A percentile compares a stretch with the other conserved stretches of the same genome.
Evolutionary conservation across 2,888 invertebrate species (phyloP).

Genomic region (Agrochola lota): DNA sequence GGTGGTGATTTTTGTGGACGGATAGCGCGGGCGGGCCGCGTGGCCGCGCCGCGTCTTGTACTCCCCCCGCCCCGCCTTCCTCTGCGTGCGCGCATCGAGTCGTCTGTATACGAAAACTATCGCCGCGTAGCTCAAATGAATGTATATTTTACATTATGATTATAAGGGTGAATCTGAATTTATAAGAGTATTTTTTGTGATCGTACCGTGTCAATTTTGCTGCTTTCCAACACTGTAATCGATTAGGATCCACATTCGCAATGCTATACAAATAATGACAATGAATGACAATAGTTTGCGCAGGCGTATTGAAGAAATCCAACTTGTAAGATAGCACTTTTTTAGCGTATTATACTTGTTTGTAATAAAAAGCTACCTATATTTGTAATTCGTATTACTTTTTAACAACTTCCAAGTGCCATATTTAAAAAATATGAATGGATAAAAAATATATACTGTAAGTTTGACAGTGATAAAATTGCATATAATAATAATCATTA

Average conservation of each 20-base stretch:
- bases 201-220: slow-evolving; percentile 81
- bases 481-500: slow-evolving; percentile 74
- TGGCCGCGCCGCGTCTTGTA: slow-evolving; percentile 25
- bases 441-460: slow-evolving; percentile 61
- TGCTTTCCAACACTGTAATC: slow-evolving; percentile 82
- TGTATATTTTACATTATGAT: slow-evolving; percentile 79
- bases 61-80: slow-evolving; percentile 17
- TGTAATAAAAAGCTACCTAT: slow-evolving; percentile 62
- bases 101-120: slow-evolving; percentile 69
- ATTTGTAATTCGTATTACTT: slow-evolving; percentile 62
- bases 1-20: slow-evolving; percentile 67
- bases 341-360: slow-evolving; percentile 61
- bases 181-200: slow-evolving; percentile 82
- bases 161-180: slow-evolving; percentile 86
- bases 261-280: slow-evolving; percentile 44
- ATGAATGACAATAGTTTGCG: slow-evolving; percentile 48
- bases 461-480: slow-evolving; percentile 62
- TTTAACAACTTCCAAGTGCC: slow-evolving; percentile 75
- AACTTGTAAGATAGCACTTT: slow-evolving; percentile 61
- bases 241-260: slow-evolving; percentile 66
- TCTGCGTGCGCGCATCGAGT: slow-evolving; percentile 44
- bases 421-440: slow-evolving; percentile 71
- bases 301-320: slow-evolving; percentile 52
- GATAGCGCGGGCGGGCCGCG: slow-evolving; percentile 31
- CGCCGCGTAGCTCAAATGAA: slow-evolving; percentile 84